Conservation (phyloP, 1,140 invertebrate species). For the Drosophila nigrodunni region DNA sequence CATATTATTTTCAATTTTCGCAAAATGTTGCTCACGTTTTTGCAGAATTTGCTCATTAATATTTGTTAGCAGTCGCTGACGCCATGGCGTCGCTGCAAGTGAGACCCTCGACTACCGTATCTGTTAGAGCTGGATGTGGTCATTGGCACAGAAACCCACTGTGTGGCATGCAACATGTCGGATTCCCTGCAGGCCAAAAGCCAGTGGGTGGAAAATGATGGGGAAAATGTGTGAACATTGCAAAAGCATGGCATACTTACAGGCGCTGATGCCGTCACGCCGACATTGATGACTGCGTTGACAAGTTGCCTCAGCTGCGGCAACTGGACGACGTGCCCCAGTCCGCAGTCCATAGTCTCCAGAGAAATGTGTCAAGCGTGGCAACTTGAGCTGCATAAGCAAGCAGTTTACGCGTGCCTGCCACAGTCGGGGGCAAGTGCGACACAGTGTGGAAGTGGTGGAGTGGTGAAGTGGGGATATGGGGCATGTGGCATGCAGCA, state of each 20-base stretch:
- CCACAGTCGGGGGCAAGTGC: constrained; percentile 13
- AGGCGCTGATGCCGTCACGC: constrained; percentile 70
- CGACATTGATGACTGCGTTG: constrained; percentile 81
- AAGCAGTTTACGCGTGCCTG: constrained; percentile 56
- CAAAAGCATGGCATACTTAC: constrained; percentile 75
- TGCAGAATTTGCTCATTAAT: constrained; percentile 68
- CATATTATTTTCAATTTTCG: constrained; percentile 71
- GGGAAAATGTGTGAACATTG: constrained; percentile 66
- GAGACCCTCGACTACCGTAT: too few relatives aligned
- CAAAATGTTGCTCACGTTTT: constrained; percentile 61
- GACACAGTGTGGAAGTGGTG: neutral
- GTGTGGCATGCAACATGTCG: constrained; percentile 55
- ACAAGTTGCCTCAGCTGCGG: constrained; percentile 63
- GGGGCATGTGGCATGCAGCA: neutral
- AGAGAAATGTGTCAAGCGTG: constrained; percentile 80
- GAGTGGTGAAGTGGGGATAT: neutral
- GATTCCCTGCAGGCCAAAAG: constrained; percentile 6
- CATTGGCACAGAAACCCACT: constrained; percentile 59
- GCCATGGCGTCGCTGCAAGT: too few relatives aligned
- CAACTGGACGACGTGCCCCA: constrained; percentile 58
- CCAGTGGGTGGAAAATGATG: neutral
- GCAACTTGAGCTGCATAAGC: constrained; percentile 77
- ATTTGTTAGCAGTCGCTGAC: constrained; percentile 61
- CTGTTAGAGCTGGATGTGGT: constrained; percentile 28
- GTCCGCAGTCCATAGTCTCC: constrained; percentile 36